Evolutionary conservation across 2,797 vertebrate genomes (phyloP).

Genomic region (Galagoides demidoff): DNA sequence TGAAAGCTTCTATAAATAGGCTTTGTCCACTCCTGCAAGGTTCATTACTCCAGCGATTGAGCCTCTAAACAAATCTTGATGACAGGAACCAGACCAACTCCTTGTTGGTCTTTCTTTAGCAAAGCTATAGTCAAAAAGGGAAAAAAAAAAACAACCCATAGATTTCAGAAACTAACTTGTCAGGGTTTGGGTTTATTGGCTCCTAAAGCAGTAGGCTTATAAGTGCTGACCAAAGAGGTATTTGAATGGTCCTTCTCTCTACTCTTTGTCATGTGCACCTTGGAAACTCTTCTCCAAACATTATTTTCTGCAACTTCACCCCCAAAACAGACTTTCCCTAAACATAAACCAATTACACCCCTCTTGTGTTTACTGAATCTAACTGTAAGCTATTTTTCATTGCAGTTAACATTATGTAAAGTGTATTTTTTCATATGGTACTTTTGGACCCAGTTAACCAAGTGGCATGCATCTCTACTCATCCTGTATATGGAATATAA

Average conservation of each 20-base stretch:
- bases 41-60: slow-evolving; percentile 13
- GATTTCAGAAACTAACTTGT: slow-evolving; percentile 19
- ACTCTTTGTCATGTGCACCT: background rate
- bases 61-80: slow-evolving; percentile 68
- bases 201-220: background rate
- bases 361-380: background rate
- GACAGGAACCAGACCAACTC: slow-evolving; percentile 57
- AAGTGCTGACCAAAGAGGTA: background rate
- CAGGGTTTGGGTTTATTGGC: slow-evolving; percentile 17
- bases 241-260: background rate
- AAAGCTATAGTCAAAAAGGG: slow-evolving; percentile 18
- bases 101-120: slow-evolving; percentile 61
- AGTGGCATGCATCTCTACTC: background rate
- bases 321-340: background rate
- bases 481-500: background rate
- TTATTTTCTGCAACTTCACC: background rate
- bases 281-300: slow-evolving; percentile 25
- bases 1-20: slow-evolving; percentile 75
- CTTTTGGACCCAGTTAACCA: slow-evolving; percentile 14
- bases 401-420: slow-evolving; percentile 10
- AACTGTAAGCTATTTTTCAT: background rate
- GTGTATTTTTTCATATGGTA: background rate
- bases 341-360: background rate
- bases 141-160: background rate
- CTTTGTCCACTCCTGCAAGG: slow-evolving; percentile 53